phyloP scores from a whole-genome alignment of 2,888 invertebrate species.

The Ernsta delagoae region DNA sequence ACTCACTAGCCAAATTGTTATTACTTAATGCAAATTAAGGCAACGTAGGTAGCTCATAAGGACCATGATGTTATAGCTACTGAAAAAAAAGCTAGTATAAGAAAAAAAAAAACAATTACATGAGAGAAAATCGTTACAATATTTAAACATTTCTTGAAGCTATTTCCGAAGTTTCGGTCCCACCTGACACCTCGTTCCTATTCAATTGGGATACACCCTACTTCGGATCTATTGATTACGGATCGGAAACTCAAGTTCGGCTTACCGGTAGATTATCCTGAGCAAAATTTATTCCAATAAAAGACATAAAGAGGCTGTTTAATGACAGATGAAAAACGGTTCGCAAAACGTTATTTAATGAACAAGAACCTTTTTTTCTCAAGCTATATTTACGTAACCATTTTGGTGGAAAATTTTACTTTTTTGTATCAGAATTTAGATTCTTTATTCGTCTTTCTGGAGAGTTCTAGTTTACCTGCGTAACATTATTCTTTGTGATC shows the following conservation, averaged over 20 bases:
- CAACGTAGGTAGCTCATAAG: no score
- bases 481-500: neutral
- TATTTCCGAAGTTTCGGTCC: conserved; percentile 27
- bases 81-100: no score
- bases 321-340: neutral
- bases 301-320: conserved; percentile 24
- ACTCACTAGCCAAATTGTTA: no score
- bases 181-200: conserved; percentile 56
- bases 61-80: no score
- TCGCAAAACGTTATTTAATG: neutral
- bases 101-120: no score
- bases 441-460: no score
- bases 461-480: no score
- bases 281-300: conserved; percentile 41
- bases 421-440: no score
- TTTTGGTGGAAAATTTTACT: no score
- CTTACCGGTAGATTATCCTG: conserved; percentile 40
- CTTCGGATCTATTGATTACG: conserved; percentile 57
- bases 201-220: conserved; percentile 54
- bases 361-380: no score
- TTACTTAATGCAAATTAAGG: no score
- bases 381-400: no score
- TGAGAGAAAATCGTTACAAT: neutral
- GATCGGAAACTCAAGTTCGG: conserved; percentile 47
- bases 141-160: conserved; percentile 16